Conservation (phyloP, 2,888 invertebrate genomes). For the Eustalomyia histrio region DNA sequence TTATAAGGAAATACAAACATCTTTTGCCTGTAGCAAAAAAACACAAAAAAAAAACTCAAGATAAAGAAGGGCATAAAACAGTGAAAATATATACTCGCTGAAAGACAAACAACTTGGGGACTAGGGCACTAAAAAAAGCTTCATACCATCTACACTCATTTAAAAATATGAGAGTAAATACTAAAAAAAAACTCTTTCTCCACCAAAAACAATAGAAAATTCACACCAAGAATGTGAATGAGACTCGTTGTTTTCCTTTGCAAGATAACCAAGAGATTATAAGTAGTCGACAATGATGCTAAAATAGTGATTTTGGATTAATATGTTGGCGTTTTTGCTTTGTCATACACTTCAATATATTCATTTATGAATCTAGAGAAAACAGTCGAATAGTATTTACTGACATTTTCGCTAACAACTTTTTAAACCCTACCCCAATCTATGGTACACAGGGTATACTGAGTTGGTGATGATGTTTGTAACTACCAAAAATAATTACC, state of each 20-base stretch:
- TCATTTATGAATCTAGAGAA: too few species aligned
- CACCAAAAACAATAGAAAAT: background rate
- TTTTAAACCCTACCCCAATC: too few species aligned
- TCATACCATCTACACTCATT: constrained; percentile 15
- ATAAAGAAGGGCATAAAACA: background rate
- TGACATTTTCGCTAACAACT: too few species aligned
- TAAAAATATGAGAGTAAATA: background rate
- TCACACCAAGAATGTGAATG: background rate
- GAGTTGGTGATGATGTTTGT: too few species aligned
- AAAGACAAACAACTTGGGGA: constrained; percentile 35
- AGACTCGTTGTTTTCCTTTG: background rate
- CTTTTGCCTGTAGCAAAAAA: background rate
- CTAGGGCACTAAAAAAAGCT: constrained; percentile 54
- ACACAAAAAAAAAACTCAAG: background rate
- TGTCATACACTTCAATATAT: too few species aligned
- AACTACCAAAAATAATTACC: too few species aligned
- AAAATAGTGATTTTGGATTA: too few species aligned
- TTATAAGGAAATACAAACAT: background rate
- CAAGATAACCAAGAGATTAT: background rate
- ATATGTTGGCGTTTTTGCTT: too few species aligned
- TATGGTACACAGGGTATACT: too few species aligned
- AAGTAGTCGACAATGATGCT: background rate
- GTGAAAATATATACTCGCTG: background rate
- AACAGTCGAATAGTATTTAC: too few species aligned
- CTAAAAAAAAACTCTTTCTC: background rate